phyloP scores from a whole-genome alignment of 2,113 vertebrate species.

The Neogale vison region DNA sequence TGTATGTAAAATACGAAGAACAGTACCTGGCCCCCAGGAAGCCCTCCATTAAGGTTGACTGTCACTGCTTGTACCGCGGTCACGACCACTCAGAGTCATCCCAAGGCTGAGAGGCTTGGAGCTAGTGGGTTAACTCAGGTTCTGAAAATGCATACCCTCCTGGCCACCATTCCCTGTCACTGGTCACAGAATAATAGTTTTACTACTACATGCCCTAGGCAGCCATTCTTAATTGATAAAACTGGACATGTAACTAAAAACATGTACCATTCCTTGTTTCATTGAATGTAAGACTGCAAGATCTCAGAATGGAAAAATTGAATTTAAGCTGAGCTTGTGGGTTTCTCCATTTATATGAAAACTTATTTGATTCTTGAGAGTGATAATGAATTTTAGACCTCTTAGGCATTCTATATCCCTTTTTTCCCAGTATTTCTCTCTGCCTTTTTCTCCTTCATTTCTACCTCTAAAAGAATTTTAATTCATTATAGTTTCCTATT shows the following conservation, averaged over 20 bases:
- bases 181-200: background rate
- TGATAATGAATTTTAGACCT: background rate
- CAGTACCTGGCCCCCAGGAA: background rate
- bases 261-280: background rate
- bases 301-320: background rate
- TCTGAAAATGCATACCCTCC: background rate
- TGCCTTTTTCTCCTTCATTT: background rate
- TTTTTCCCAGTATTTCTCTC: background rate
- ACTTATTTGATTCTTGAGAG: background rate
- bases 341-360: background rate
- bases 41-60: background rate
- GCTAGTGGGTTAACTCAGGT: background rate
- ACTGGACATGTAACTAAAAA: slow-evolving; percentile 4
- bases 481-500: background rate
- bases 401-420: background rate
- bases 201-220: background rate
- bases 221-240: background rate
- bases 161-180: too few species aligned
- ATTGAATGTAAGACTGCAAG: background rate
- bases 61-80: background rate
- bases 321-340: background rate
- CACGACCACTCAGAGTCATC: background rate
- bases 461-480: slow-evolving; percentile 23
- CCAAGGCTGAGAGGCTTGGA: background rate
- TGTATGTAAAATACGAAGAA: background rate